Base-by-base conservation (phyloP, 2,113 vertebrate species). In the Butorides virescens region DNA sequence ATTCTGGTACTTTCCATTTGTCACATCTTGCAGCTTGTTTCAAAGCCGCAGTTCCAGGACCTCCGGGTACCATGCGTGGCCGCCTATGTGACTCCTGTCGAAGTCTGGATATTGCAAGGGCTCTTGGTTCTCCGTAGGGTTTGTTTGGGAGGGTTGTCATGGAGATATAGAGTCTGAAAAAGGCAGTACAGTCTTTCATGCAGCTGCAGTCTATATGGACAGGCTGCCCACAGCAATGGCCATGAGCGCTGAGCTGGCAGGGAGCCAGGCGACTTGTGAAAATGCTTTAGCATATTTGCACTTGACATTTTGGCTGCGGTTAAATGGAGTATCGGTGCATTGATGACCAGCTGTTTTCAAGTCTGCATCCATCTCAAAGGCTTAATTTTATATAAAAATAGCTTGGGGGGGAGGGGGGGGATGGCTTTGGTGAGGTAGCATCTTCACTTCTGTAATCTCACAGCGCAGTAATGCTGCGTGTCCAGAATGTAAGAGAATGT, bases 301-400 rank as follows among this genome's bases (percentile, higher is more conserved):
- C 52, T 92, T 59, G 84, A 19, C n/a, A 30, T 37, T 88, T 87
- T 77, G 72, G 13, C 49, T 63, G 80, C 77, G 50, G 37, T 80
- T 71, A 79, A 75, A 76, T 76, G 56, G 62, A 86, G 19, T 30
- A 66, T 42, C 1, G 1, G 23, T 29, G 71, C 53, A 19, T 8
- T 26, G 80, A 66, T 81, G 83, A 50, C 58, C 67, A 83, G 90
- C 81, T 87, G 75, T 72, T 95, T 95, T 68, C 75, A 67, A n/a
- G 67, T 59, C 68, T 77, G 50, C 49, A 75, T 78, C 30, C 32
- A 37, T 83, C 56, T 59, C 46, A 74, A 71, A 83, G 37, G 52
- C 50, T 91, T 91, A 52, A 65, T 93, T 94, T 90, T 59, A 23
- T 65, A 26, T 39, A 91, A 77, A 88, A 92, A 55, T 77, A 58